Conservation (phyloP, 2,113 vertebrate genomes). For the Psilopsiagon aurifrons region DNA sequence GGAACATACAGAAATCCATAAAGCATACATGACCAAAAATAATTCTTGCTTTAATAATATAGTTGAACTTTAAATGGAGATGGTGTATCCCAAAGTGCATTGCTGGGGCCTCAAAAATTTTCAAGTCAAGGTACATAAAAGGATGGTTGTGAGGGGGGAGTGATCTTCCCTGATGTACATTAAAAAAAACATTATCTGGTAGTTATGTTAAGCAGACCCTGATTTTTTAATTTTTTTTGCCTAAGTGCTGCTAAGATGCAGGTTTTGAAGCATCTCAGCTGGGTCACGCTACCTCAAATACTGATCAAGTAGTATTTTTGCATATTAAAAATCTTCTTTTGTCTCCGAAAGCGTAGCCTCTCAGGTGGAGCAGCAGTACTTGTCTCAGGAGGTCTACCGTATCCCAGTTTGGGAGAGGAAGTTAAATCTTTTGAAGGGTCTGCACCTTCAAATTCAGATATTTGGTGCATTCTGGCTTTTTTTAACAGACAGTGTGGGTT, state of each 20-base stretch:
- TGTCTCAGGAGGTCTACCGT: fast-evolving
- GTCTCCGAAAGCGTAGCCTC: neutral
- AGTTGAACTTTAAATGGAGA: neutral
- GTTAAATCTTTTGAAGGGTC: neutral
- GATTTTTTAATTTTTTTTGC: neutral
- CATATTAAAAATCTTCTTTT: neutral
- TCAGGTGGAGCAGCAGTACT: neutral
- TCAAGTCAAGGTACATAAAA: neutral
- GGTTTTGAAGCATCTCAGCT: neutral
- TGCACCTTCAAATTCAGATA: neutral
- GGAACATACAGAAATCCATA: neutral
- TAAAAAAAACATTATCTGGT: neutral
- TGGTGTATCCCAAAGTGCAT: neutral
- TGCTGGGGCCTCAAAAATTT: neutral
- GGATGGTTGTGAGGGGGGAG: neutral
- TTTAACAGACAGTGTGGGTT: neutral
- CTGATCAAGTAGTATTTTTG: neutral
- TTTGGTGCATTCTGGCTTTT: neutral
- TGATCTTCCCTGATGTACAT: neutral
- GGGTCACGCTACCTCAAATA: neutral
- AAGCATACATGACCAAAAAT: neutral
- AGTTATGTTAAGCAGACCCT: neutral
- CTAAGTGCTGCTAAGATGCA: neutral
- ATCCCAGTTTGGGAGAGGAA: neutral
- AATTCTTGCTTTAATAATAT: neutral